Base-by-base conservation (phyloP, 2,888 invertebrate species). In the Tridacna gigas region DNA sequence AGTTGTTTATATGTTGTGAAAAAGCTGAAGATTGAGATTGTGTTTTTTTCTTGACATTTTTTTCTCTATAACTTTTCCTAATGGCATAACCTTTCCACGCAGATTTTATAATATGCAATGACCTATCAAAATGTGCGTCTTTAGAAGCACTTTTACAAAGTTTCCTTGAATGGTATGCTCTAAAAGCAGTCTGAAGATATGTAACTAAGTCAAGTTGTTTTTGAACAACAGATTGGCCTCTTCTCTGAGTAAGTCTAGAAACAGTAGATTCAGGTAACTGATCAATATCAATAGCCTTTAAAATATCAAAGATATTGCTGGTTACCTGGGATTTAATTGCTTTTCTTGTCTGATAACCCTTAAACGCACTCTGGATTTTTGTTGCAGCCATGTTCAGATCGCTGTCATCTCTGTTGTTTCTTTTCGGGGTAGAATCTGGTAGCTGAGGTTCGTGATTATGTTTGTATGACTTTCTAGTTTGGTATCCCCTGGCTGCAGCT, bases 301-400 rank as follows among this genome's bases (percentile, higher is more conserved):
- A 51, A 69, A 60, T 48, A 74, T 85, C 83, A 28, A 28, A 69
- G 25, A 18, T 9, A 51, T 71, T 22, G 51, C 71, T 25, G 61
- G 63, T 71, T 83, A 83, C 83, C 86, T 83, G 80, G 26, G 83
- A 63, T 74, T 83, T 83, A 37, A 75, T 77, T 61, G 80, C 86
- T 83, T 83, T 86, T 74, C 86, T 83, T 37, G 80, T 73, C 51
- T 77, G 71, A 83, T 83, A 83, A 45, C 86, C 86, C 74, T 79
- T 86, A 83, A 76, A 86, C n/a, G 79, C 74, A 79, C 80, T 79
- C 71, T 86, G 86, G 69, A 86, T 86, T 56, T 81, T 83, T n/a
- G 86, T 81, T 18, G 86, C 86, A 13, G 86, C 86, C 67, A 76
- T 83, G 22, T 86, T 76, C 20, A 80, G 25, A n/a, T 79, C 79